Percentiles rank a stretch among this genome's conserved stretches.
Evolutionary conservation across 2,888 invertebrate genomes (phyloP).

Genomic region (Uropetala carovei): DNA sequence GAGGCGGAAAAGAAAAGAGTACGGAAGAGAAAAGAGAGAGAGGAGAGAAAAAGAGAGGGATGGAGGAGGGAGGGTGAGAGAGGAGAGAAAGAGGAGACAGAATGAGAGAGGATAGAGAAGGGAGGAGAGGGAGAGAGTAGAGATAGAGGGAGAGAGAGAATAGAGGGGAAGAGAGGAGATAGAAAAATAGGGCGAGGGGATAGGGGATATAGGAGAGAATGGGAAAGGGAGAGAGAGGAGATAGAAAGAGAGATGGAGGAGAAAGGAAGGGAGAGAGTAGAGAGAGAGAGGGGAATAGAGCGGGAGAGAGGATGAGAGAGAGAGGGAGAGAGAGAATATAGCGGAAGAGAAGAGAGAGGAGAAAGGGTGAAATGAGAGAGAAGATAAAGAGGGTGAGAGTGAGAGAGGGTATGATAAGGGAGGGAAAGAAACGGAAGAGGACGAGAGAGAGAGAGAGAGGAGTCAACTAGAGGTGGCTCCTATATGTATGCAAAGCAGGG

Average conservation of each 20-base stretch:
- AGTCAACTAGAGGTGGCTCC: not conserved
- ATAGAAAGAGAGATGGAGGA: not conserved
- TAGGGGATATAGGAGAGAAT: not conserved
- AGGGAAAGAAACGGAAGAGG: not conserved
- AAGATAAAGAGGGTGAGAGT: not conserved
- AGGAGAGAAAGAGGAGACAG: not conserved
- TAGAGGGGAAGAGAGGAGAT: too few species aligned
- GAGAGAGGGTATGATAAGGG: not conserved
- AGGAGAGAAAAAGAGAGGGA: not conserved
- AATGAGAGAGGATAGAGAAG: too few species aligned
- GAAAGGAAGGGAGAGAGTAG: not conserved
- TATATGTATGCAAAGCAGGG: constrained; percentile 64
- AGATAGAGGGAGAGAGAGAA: too few species aligned
- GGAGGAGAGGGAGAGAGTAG: too few species aligned
- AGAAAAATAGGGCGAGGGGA: too few species aligned
- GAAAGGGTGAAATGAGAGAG: not conserved
- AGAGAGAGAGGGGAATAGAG: not conserved
- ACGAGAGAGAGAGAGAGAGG: not conserved
- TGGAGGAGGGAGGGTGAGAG: not conserved
- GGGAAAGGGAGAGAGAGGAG: not conserved
- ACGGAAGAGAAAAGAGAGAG: not conserved
- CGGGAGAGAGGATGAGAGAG: not conserved
- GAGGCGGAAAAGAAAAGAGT: not conserved
- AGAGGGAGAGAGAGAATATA: not conserved
- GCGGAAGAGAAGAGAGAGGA: too few species aligned